A percentile compares a stretch with the other conserved stretches of the same genome.
These are phyloP conservation scores for Sthenelais limicola DNA, from an alignment of 2,888 invertebrate genomes.

Conservation along the genomic window DNA sequence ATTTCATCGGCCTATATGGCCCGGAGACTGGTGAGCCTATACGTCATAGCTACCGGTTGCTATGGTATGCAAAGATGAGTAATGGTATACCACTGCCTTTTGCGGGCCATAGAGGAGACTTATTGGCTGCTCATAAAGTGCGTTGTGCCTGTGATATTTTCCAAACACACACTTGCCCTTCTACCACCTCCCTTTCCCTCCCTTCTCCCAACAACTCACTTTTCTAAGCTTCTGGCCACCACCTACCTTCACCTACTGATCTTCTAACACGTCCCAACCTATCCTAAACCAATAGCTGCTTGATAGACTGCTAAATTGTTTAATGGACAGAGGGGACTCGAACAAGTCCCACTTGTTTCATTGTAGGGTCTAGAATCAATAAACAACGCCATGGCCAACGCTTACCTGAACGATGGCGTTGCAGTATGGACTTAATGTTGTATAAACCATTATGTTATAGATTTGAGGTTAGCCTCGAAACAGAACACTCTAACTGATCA, in stretches of 20 bases:
- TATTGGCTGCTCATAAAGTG: constrained; percentile 14
- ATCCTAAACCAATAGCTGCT: not conserved
- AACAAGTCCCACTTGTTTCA: constrained; percentile 34
- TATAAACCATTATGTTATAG: too few relatives aligned
- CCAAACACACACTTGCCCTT: not conserved
- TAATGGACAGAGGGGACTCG: constrained; percentile 30
- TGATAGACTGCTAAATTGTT: constrained; percentile 34
- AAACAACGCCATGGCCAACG: not conserved
- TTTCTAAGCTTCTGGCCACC: not conserved
- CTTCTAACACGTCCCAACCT: not conserved
- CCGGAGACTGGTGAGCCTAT: too few relatives aligned
- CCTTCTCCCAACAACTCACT: not conserved
- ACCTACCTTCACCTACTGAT: not conserved
- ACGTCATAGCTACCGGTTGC: too few relatives aligned
- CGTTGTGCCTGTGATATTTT: constrained; percentile 27
- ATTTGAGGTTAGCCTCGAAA: too few relatives aligned
- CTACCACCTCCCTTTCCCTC: not conserved
- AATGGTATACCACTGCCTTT: too few relatives aligned
- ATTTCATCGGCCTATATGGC: too few relatives aligned
- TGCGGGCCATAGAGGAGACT: too few relatives aligned
- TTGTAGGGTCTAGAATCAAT: constrained; percentile 18
- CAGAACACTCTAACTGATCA: too few relatives aligned
- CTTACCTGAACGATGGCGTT: not conserved
- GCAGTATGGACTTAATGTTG: not conserved
- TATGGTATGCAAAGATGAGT: too few relatives aligned